phyloP scores from a whole-genome alignment of 2,113 vertebrate genomes.

The Sarotherodon lohbergeri region DNA sequence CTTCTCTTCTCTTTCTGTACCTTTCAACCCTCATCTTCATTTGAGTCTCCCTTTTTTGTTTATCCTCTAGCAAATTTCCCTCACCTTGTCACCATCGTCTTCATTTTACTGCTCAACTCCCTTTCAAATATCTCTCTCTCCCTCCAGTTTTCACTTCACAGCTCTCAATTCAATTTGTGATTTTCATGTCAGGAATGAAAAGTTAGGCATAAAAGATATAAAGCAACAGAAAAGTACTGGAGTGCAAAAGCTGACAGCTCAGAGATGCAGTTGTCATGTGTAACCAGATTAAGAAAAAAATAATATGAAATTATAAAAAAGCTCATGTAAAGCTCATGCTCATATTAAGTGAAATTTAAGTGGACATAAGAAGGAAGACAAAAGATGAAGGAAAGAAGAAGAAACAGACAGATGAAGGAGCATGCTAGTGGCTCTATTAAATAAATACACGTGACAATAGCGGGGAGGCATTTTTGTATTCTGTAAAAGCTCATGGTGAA shows the following conservation, averaged over 20 bases:
- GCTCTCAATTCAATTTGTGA: slow-evolving; percentile 9
- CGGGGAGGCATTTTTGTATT: not conserved
- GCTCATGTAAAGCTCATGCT: not conserved
- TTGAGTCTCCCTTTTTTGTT: not conserved
- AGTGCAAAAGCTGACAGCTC: not conserved
- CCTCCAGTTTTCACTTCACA: not conserved
- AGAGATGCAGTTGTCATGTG: not conserved
- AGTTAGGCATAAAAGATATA: not conserved
- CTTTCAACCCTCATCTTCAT: not conserved
- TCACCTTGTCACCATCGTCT: not conserved
- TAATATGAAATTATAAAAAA: not conserved
- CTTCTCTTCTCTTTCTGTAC: not conserved
- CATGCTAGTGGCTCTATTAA: not conserved
- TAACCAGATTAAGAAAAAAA: not conserved
- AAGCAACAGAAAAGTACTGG: not conserved
- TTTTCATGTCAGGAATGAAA: slow-evolving; percentile 19
- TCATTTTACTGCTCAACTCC: not conserved
- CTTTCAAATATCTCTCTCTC: not conserved
- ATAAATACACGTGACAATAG: not conserved
- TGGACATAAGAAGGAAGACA: not conserved
- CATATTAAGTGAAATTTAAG: not conserved
- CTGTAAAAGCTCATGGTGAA: not conserved
- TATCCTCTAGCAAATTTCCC: not conserved
- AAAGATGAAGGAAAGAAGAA: not conserved
- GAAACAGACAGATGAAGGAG: not conserved